These are phyloP conservation scores for Caenorhabditis sinica DNA, from an alignment of 2,888 invertebrate species.

Conservation along the genomic window DNA sequence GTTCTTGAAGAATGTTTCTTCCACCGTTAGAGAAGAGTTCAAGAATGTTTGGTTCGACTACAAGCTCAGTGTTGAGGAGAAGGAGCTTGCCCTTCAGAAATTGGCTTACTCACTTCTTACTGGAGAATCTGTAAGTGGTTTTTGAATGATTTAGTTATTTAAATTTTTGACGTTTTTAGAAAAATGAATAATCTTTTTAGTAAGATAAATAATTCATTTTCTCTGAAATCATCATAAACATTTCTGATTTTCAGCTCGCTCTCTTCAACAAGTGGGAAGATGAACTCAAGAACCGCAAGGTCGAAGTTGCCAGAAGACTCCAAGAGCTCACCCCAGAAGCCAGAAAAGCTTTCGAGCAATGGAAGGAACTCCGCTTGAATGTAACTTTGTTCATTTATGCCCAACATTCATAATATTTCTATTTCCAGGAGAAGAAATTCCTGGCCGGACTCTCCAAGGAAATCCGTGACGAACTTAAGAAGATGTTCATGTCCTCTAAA, in stretches of 20 bases:
- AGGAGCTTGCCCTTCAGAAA: constrained; percentile 79
- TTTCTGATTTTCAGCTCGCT: constrained; percentile 73
- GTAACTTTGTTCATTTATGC: constrained; percentile 44
- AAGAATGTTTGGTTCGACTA: constrained; percentile 81
- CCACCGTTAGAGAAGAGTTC: constrained; percentile 77
- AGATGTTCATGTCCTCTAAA: constrained; percentile 69
- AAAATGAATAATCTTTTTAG: too few relatives aligned
- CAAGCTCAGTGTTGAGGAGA: constrained; percentile 76
- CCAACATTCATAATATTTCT: background rate
- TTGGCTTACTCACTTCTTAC: constrained; percentile 79
- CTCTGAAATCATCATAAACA: background rate
- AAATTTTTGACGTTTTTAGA: too few relatives aligned
- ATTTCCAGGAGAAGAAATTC: constrained; percentile 75
- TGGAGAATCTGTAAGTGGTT: constrained; percentile 77
- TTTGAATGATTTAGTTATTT: too few relatives aligned
- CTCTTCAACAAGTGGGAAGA: constrained; percentile 82
- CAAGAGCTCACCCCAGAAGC: constrained; percentile 76
- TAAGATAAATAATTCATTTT: too few relatives aligned
- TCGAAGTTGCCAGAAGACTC: constrained; percentile 76
- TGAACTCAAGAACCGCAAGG: constrained; percentile 77
- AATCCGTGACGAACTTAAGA: constrained; percentile 76
- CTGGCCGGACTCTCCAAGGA: constrained; percentile 78
- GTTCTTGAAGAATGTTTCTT: constrained; percentile 77
- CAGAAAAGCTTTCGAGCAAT: constrained; percentile 79
- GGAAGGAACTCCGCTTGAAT: constrained; percentile 79